Conservation (phyloP, 2,797 vertebrate genomes). For the Parambassis ranga region DNA sequence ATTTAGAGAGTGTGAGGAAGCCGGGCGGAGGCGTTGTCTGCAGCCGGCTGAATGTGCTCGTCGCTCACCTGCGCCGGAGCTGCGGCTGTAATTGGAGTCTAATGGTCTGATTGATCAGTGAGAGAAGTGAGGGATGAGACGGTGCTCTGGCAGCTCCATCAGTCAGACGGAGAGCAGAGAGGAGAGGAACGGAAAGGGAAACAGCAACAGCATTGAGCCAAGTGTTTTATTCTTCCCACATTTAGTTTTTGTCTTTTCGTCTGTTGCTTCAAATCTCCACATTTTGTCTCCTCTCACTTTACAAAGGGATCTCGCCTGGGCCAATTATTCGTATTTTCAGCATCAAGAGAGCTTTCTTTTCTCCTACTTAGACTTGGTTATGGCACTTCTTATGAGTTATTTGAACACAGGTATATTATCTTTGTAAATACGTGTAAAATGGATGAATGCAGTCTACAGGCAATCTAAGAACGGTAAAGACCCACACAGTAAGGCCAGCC, state of each 20-base stretch:
- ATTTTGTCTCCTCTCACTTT: background rate
- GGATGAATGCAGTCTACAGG: background rate
- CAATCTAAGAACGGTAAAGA: slow-evolving; percentile 29
- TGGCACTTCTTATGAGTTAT: too few relatives aligned
- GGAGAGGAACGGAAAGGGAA: slow-evolving; percentile 28
- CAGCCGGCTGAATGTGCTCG: slow-evolving; percentile 67
- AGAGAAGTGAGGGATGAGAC: slow-evolving; percentile 77
- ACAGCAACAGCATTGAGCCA: slow-evolving; percentile 27
- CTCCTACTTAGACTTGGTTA: background rate
- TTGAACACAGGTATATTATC: too few relatives aligned
- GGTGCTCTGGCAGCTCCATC: slow-evolving; percentile 72
- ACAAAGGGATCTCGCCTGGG: slow-evolving; percentile 1
- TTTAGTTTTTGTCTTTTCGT: slow-evolving; percentile 5
- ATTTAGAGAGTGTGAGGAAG: slow-evolving; percentile 77
- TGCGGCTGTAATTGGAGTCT: slow-evolving; percentile 84
- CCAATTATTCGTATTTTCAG: slow-evolving; percentile 5
- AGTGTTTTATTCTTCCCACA: background rate
- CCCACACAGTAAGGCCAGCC: background rate
- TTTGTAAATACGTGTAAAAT: too few relatives aligned
- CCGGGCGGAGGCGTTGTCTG: slow-evolving; percentile 57
- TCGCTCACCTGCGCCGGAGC: slow-evolving; percentile 82
- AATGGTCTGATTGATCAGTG: slow-evolving; percentile 87
- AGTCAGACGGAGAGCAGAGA: slow-evolving; percentile 62
- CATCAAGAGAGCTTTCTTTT: slow-evolving; percentile 2
- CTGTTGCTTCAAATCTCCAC: background rate